phyloP scores from a whole-genome alignment of 2,888 invertebrate genomes.

The Oxystoma pomonae region DNA sequence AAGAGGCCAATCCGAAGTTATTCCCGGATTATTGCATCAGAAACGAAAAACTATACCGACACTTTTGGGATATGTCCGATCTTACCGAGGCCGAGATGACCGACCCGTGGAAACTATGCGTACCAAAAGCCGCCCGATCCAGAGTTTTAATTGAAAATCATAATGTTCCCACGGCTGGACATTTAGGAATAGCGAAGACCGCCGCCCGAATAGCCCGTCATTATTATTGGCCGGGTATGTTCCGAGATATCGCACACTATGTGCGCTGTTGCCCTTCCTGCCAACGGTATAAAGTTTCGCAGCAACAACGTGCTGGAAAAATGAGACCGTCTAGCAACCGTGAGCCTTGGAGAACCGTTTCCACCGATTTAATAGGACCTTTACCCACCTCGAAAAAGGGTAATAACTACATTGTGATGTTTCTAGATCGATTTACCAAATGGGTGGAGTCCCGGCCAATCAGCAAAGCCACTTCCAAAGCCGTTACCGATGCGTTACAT shows the following conservation, averaged over 20 bases:
- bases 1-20: constrained; percentile 5
- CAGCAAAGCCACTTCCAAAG: not conserved
- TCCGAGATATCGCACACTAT: too few relatives aligned
- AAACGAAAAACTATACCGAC: too few relatives aligned
- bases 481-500: not conserved
- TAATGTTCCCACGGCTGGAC: constrained; percentile 24
- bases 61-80: too few relatives aligned
- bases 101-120: constrained; percentile 12
- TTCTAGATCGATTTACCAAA: too few relatives aligned
- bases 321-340: constrained; percentile 15
- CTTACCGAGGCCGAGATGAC: too few relatives aligned
- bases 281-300: too few relatives aligned
- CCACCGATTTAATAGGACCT: too few relatives aligned
- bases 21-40: too few relatives aligned
- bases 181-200: constrained; percentile 29
- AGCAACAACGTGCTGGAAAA: constrained; percentile 20
- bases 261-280: constrained; percentile 26
- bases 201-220: too few relatives aligned
- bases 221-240: too few relatives aligned
- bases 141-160: constrained; percentile 10
- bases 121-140: constrained; percentile 2
- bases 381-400: too few relatives aligned
- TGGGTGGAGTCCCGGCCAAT: not conserved
- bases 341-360: not conserved
- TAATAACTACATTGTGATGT: too few relatives aligned